Base-by-base conservation (phyloP, 1,140 invertebrate genomes). In the Polyergus mexicanus region DNA sequence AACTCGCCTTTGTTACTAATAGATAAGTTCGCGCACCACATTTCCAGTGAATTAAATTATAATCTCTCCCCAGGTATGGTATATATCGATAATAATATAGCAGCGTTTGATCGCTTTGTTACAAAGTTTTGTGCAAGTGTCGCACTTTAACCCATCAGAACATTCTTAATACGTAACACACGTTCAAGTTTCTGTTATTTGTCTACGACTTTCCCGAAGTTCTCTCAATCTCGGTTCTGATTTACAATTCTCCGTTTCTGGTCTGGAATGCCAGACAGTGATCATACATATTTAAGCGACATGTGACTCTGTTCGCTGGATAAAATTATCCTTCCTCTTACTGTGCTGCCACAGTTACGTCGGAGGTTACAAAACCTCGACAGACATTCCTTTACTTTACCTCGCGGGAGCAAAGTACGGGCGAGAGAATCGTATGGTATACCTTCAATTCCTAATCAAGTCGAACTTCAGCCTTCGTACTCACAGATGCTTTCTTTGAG, bases 361-460 rank as follows among this genome's bases (percentile, higher is more conserved):
- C 19, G n/a, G 7, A 5, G 54, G 71, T 76, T 76, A 63, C 54
- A 83, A 83, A 71, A 71, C 65, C 47, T 51, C 47, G 66, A 22
- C 54, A 32, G 63, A 69, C 56, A 25, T 60, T 19, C 78, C 47
- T 80, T 56, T 74, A 56, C 22, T 72, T 35, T 47, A n/a, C 54
- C 66, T 25, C 41, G 22, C 22, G 60, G 47, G 56, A 32, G 41
- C 32, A 10, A 51, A 62, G 60, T 22, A 6, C 10, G 58, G 19
- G 63, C 63, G 78, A 72, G 56, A 83, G 56, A 83, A 74, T 83
- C 54, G 38, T 54, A 22, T 19, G 32, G 83, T 71, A 71, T 60
- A 77, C 56, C 74, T 86, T 91, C 88, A 91, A 92, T 91, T 92
- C 84, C 86, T 91, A 92, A 92, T 91, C 91, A 91, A 90, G 69